Evolutionary conservation across 2,797 vertebrate genomes (phyloP), one percentile per base, ranked within the genome.

Genomic region (Pangasius larnaudii): DNA sequence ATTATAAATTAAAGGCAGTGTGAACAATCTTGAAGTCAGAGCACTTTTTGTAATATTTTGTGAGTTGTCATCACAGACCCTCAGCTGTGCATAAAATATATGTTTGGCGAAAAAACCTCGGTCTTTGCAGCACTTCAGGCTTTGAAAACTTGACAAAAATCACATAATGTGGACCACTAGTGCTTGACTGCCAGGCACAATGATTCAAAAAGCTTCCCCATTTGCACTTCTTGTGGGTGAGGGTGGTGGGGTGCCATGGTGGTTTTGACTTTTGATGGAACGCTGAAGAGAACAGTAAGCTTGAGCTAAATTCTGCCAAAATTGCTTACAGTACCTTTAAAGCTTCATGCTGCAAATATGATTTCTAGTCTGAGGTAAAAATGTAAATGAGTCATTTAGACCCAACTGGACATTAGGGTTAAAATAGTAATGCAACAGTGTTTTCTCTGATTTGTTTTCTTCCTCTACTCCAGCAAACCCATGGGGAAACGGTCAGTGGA

Each of bases 391-490:
- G 5, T 11, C 30, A 36, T 36, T 58, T 36, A 58, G 9, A 59
- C 30, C 19, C 30, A 42, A 11, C 19, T 81, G 39, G 42, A 42
- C 56, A 59, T 39, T 59, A 22, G 9, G 78, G 1, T 39, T 61
- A 33, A 61, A 63, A 80, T 10, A 58, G 18, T 11, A 24, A 80
- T 58, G 53, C 19, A 58, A 11, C 18, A 24, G 2, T 81, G 58
- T 61, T 81, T 82, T 19, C 27, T 30, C 18, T 67, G 2, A 69
- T 9, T 14, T 33, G n/a, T 39, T 56, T 84, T 5, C 22, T 3
- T n/a, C 30, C 18, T 86, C 0, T 93, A 85, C 88, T 71, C 85
- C 86, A 95, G 96, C 86, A 95, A 95, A 92, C 91, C 91, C 2
- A 33, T 78, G 30, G 92, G 91, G 86, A 95, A 92, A 78, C 90